These are phyloP conservation scores for Lathronympha strigana DNA, from an alignment of 2,888 invertebrate species.

Conservation along the genomic window DNA sequence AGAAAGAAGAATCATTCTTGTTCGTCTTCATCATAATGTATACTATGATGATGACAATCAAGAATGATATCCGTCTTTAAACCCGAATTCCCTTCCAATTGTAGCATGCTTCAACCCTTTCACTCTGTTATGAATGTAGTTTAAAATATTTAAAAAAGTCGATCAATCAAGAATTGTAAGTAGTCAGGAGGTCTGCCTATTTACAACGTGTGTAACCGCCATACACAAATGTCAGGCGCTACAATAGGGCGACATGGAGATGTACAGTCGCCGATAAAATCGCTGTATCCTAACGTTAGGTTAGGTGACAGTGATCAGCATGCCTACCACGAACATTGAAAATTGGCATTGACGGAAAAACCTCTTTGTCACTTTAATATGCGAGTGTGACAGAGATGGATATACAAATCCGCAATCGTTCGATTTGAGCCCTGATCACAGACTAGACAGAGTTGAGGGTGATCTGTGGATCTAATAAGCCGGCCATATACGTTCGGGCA, in stretches of 20 bases:
- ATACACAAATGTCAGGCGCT: constrained; percentile 56
- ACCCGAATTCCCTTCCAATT: neutral
- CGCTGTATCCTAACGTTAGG: neutral
- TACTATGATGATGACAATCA: too few relatives aligned
- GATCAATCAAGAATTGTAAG: constrained; percentile 23
- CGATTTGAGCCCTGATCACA: too few relatives aligned
- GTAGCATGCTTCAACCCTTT: neutral
- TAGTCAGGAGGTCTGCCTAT: constrained; percentile 44
- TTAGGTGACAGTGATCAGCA: neutral
- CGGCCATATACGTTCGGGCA: too few relatives aligned
- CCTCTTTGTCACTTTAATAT: too few relatives aligned
- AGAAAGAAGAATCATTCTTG: too few relatives aligned
- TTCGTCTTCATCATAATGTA: too few relatives aligned
- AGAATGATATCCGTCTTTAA: neutral
- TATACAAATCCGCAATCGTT: too few relatives aligned
- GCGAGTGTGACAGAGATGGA: too few relatives aligned
- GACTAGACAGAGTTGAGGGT: too few relatives aligned
- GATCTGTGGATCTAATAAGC: too few relatives aligned
- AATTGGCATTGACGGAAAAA: too few relatives aligned
- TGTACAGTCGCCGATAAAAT: constrained; percentile 46
- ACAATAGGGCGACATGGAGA: constrained; percentile 52
- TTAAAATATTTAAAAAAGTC: constrained; percentile 14
- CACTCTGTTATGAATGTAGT: neutral
- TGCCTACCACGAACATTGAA: too few relatives aligned
- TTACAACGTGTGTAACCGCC: constrained; percentile 50